phyloP scores from a whole-genome alignment of 92 coral and sea anemone species.

The Meandrina meandrites region DNA sequence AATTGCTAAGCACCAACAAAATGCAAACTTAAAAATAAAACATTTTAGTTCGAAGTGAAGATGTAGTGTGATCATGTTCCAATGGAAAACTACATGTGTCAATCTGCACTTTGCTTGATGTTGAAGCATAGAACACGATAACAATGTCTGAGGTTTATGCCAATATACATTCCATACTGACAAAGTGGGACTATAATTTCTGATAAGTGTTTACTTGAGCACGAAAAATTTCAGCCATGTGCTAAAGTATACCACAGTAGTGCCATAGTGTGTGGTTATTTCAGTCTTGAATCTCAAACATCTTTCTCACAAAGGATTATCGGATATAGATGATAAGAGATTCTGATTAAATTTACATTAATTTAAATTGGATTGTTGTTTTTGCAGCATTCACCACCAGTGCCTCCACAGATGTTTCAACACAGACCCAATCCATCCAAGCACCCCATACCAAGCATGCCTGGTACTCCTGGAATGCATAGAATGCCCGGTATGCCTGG shows the following conservation, averaged over 20 bases:
- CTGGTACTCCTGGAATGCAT: slow-evolving; percentile 43
- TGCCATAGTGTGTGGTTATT: too few species aligned
- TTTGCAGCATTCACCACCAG: slow-evolving; percentile 56
- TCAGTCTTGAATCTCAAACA: not conserved
- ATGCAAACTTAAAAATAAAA: not conserved
- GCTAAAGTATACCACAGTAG: too few species aligned
- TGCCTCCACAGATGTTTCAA: slow-evolving; percentile 75
- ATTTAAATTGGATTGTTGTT: not conserved
- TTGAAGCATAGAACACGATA: too few species aligned
- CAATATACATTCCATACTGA: too few species aligned
- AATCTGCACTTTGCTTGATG: too few species aligned
- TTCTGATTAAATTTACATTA: not conserved
- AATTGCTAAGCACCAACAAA: not conserved
- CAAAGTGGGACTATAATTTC: too few species aligned
- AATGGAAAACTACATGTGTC: too few species aligned
- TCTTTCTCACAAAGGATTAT: not conserved
- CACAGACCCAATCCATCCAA: slow-evolving; percentile 60
- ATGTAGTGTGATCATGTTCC: too few species aligned
- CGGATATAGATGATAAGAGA: not conserved
- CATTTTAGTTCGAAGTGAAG: too few species aligned
- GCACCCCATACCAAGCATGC: slow-evolving; percentile 51
- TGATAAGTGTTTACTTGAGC: too few species aligned
- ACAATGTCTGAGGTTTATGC: too few species aligned
- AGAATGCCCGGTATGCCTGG: slow-evolving; percentile 40
- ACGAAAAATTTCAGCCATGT: too few species aligned